Base-by-base conservation (phyloP, 2,888 invertebrate species). In the Sceliomorpha sp. region DNA sequence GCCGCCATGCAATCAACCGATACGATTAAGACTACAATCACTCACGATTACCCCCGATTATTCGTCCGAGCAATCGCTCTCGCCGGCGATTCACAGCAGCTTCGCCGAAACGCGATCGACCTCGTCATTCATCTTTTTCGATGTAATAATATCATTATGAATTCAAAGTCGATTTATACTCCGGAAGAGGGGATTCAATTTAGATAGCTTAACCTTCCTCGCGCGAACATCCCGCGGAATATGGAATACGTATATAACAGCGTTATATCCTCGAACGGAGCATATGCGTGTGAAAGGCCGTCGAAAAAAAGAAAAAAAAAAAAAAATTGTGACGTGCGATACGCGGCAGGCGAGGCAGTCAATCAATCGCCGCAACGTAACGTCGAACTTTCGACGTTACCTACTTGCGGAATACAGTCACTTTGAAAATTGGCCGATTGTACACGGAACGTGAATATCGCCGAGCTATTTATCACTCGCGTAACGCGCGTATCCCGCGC, bases 381-480 rank as follows among this genome's bases (percentile, higher is more conserved):
- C 62, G 62, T 58, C 63, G 42, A 47, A 37, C 51, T 69, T 69
- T 69, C 69, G 63, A 10, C 62, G 39, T 39, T 62, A 39, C 51
- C 50, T 53, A 53, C 69, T 63, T 53, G 58, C 63, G 47, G 58
- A 63, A 69, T 69, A 63, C 50, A 69, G 69, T 63, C 62, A 69
- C 69, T 63, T 63, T 63, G 53, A 63, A 69, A 69, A 63, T 69
- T 58, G 68, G 51, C 36, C 62, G 56, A 59, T 69, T 51, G 51
- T 69, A 63, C 69, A 69, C 34, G 58, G 37, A 59, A 63, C 59
- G 55, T 60, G 62, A 58, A 63, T 69, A 69, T 63, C 69, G 63
- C 26, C 51, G 51, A 37, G 58, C 58, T 62, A 69, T 69, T 69
- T 69, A 69, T 69, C 69, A 69, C 62, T 47, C 47, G 51, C 48